phyloP scores from a whole-genome alignment of 1,140 invertebrate genomes.

The Zaprionus nigranus region DNA sequence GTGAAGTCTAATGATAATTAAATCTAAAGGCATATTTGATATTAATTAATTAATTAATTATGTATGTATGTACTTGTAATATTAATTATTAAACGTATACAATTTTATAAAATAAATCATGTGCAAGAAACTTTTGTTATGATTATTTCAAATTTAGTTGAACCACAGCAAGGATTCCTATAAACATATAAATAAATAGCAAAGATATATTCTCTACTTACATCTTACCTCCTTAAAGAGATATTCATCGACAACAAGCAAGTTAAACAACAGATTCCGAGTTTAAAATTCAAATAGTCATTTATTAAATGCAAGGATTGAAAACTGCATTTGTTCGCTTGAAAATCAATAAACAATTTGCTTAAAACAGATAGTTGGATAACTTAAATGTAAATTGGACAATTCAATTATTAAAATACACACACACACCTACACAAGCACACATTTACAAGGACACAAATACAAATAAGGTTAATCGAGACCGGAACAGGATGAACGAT shows the following conservation, averaged over 20 bases:
- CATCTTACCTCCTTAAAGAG: background rate
- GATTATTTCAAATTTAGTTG: background rate
- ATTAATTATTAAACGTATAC: conserved; percentile 82
- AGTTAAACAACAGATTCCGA: background rate
- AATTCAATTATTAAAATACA: conserved; percentile 42
- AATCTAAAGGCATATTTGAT: conserved; percentile 82
- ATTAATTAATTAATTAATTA: conserved; percentile 74
- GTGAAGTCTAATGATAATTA: conserved; percentile 80
- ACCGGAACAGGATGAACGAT: conserved; percentile 13
- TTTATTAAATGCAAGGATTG: conserved; percentile 46
- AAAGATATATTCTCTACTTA: background rate
- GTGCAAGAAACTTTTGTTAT: conserved; percentile 59
- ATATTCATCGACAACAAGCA: background rate
- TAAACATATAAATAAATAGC: no score
- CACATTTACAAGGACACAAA: conserved; percentile 7
- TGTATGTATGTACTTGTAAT: conserved; percentile 70
- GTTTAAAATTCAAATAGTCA: conserved; percentile 24
- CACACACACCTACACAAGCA: conserved; percentile 37
- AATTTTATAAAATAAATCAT: conserved; percentile 82
- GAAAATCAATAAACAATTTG: conserved; percentile 34
- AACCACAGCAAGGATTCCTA: background rate
- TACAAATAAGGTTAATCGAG: conserved; percentile 19
- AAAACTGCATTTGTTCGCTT: conserved; percentile 46
- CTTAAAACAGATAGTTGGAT: conserved; percentile 55
- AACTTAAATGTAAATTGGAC: conserved; percentile 65